Evolutionary conservation across 2,888 invertebrate species (phyloP), one percentile per base, ranked within the genome.

Genomic region (Acanthococcus lagerstroemiae): DNA sequence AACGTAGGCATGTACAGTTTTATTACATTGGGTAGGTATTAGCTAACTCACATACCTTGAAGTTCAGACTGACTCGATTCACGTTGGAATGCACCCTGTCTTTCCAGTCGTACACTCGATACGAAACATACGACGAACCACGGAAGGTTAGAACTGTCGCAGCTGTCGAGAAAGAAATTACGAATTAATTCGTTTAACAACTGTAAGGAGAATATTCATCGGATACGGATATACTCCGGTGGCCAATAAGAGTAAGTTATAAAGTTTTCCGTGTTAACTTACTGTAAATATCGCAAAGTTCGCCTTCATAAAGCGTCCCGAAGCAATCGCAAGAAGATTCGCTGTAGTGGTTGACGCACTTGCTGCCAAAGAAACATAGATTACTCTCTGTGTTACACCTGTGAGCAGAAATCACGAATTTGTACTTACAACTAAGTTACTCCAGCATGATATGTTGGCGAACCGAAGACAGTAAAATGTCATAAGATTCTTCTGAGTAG

Each of bases 301-400:
- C 88, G 71, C 94, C 95, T 78, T 95, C 94, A 76, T 91, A 92
- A 72, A 85, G 82, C 1, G 92, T 92, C 22, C 91, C 92, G 74
- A 93, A 95, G 76, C 95, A 95, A 75, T 95, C 93, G 75, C 95
- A 95, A 19, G 88, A 86, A 68, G 90, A 83, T 67, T 86, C 85
- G 72, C 90, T 88, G 76, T 94, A 95, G 74, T 91, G 90, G 77
- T 95, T 95, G 68, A 95, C 87, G 76, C 95, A 95, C 69, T 83
- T 83, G 27, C 90, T 91, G 45, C 90, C 89, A 74, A 86, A 82
- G 75, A 92, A 90, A 76, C 95, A 95, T 7, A 90, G 81, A 77
- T 92, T 91, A 72, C 88, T 86, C 71, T 83, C 80, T 1, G 89
- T 88, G 71, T 82, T 81, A 74, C 91, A 91, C 74, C 80, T 80